Evolutionary conservation across 2,797 vertebrate species (phyloP).

Genomic region (Sebastes kiyomatsui): DNA sequence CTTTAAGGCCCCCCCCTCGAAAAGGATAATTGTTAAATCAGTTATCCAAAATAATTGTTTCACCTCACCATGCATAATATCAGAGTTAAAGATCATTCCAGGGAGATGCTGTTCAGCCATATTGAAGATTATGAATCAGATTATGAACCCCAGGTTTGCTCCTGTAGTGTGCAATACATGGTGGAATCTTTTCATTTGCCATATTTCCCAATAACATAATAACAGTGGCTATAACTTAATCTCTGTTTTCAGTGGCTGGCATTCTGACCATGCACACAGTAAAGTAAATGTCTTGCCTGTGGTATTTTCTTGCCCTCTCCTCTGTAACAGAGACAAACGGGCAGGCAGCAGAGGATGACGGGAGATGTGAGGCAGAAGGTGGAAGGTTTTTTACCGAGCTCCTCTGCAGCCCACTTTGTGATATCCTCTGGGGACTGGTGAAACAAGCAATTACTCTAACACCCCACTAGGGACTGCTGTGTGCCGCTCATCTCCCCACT

Average conservation of each 20-base stretch:
- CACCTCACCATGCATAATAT: not conserved
- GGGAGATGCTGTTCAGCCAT: not conserved
- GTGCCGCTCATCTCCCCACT: slow-evolving; percentile 46
- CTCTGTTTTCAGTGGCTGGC: not conserved
- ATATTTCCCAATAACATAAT: not conserved
- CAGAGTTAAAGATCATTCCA: not conserved
- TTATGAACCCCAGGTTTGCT: not conserved
- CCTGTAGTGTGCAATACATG: too few species aligned
- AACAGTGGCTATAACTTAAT: not conserved
- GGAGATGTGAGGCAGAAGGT: slow-evolving; percentile 18
- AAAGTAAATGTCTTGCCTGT: not conserved
- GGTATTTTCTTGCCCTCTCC: not conserved
- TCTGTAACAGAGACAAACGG: slow-evolving; percentile 15
- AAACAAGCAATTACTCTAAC: slow-evolving; percentile 69
- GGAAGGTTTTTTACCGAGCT: slow-evolving; percentile 17
- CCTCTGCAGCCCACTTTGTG: slow-evolving; percentile 26
- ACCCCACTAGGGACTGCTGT: slow-evolving; percentile 77
- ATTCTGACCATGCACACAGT: not conserved
- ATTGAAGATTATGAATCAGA: not conserved
- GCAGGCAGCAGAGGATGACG: slow-evolving; percentile 11
- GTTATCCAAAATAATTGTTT: not conserved
- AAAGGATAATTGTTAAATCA: not conserved
- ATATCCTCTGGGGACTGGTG: slow-evolving; percentile 48
- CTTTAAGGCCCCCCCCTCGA: not conserved
- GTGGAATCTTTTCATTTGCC: not conserved